Percentiles rank a stretch among this genome's conserved stretches.
These are phyloP conservation scores for Erpetoichthys calabaricus DNA, from an alignment of 2,797 vertebrate species.

Conservation along the genomic window DNA sequence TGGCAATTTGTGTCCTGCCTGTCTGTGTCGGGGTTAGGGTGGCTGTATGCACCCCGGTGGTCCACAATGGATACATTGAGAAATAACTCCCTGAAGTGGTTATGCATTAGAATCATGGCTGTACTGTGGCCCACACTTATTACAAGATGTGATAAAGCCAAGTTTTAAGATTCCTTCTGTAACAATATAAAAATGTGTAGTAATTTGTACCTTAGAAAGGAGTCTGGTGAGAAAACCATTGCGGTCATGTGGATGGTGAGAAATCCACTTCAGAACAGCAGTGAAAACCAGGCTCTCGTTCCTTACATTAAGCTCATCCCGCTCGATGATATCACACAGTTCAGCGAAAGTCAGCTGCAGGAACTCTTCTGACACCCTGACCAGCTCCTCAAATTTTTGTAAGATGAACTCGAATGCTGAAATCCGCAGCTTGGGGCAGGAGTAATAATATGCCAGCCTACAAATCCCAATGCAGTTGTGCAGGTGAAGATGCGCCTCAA, in stretches of 20 bases:
- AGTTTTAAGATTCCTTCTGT: too few species aligned
- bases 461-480: constrained; percentile 64
- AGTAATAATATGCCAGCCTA: constrained; percentile 36
- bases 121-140: too few species aligned
- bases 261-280: constrained; percentile 50
- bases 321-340: constrained; percentile 42
- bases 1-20: too few species aligned
- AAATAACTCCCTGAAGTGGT: too few species aligned
- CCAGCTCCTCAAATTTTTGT: constrained; percentile 55
- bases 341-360: constrained; percentile 40
- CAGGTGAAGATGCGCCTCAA: constrained; percentile 39
- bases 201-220: constrained; percentile 53
- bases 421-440: constrained; percentile 29
- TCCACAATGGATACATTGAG: too few species aligned
- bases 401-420: constrained; percentile 48
- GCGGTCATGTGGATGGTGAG: constrained; percentile 33
- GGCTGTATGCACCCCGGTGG: too few species aligned
- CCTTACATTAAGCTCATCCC: constrained; percentile 54
- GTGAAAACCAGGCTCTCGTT: constrained; percentile 48
- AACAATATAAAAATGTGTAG: too few species aligned
- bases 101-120: too few species aligned
- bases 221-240: constrained; percentile 38
- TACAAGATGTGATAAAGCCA: too few species aligned
- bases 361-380: constrained; percentile 41
- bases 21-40: too few species aligned